These are phyloP conservation scores for Tupaia tana DNA, from an alignment of 2,113 vertebrate genomes.

Conservation along the genomic window DNA sequence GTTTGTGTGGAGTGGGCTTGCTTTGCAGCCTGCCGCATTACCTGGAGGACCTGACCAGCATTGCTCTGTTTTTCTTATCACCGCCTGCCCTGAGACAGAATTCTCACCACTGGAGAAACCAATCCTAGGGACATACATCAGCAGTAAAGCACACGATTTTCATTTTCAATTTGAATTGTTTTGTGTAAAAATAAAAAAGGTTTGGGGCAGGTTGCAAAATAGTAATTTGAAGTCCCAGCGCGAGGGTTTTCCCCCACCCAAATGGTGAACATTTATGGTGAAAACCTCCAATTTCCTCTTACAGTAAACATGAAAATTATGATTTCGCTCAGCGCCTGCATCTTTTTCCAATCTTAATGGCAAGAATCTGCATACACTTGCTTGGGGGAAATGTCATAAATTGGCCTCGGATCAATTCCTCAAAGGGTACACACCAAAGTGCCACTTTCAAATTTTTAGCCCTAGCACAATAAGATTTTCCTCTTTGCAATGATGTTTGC, in stretches of 20 bases:
- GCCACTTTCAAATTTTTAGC: slow-evolving; percentile 78
- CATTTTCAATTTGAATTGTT: slow-evolving; percentile 84
- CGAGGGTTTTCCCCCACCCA: slow-evolving; percentile 82
- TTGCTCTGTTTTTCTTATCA: neutral
- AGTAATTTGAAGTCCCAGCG: slow-evolving; percentile 65
- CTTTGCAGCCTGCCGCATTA: neutral
- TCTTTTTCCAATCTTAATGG: slow-evolving; percentile 77
- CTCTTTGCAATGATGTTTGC: slow-evolving; percentile 71
- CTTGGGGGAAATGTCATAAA: slow-evolving; percentile 82
- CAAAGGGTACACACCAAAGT: slow-evolving; percentile 80
- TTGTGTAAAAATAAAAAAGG: slow-evolving; percentile 81
- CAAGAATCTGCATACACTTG: slow-evolving; percentile 81
- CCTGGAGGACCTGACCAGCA: neutral
- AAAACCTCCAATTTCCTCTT: slow-evolving; percentile 82
- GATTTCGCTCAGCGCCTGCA: slow-evolving; percentile 79
- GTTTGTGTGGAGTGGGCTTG: neutral
- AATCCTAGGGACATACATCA: slow-evolving; percentile 29
- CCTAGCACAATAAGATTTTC: slow-evolving; percentile 78
- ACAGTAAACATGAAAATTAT: slow-evolving; percentile 82
- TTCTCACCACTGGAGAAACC: slow-evolving; percentile 55
- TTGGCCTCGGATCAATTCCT: slow-evolving; percentile 84
- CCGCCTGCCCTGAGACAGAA: neutral
- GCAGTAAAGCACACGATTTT: slow-evolving; percentile 70
- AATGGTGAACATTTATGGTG: slow-evolving; percentile 75
- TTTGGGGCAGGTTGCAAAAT: slow-evolving; percentile 72